Evolutionary conservation across 2,113 vertebrate species (phyloP).

Genomic region (Ceratotherium simum): DNA sequence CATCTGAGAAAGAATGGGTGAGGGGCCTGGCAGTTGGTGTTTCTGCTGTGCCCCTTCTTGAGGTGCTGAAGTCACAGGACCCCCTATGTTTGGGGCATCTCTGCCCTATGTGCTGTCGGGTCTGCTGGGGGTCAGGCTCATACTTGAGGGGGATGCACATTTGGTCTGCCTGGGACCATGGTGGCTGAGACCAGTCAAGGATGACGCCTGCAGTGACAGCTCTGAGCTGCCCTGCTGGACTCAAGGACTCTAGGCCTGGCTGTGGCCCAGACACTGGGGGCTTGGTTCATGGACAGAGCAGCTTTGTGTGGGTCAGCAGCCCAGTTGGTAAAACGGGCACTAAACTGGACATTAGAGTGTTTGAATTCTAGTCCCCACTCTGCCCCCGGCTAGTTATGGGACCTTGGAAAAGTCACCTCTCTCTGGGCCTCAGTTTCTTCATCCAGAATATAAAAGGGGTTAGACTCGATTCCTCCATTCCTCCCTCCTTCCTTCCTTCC

Average conservation of each 20-base stretch:
- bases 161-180: not conserved
- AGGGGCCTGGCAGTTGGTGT: rapidly evolving
- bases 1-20: not conserved
- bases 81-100: not conserved
- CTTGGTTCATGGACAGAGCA: not conserved
- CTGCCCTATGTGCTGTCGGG: not conserved
- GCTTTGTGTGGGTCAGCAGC: not conserved
- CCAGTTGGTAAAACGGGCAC: not conserved
- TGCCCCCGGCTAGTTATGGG: not conserved
- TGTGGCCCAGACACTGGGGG: not conserved
- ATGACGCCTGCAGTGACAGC: not conserved
- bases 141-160: no score
- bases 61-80: not conserved
- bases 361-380: not conserved
- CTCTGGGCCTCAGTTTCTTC: not conserved
- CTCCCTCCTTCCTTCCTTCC: no score
- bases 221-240: not conserved
- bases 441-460: not conserved
- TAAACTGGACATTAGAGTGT: no score
- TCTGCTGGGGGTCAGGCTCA: not conserved
- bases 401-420: not conserved
- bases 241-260: not conserved
- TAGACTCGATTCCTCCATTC: no score
- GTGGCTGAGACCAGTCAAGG: not conserved
- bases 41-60: not conserved